These are phyloP conservation scores for Rhinichthys klamathensis DNA, from an alignment of 2,113 vertebrate genomes.

Conservation along the genomic window DNA sequence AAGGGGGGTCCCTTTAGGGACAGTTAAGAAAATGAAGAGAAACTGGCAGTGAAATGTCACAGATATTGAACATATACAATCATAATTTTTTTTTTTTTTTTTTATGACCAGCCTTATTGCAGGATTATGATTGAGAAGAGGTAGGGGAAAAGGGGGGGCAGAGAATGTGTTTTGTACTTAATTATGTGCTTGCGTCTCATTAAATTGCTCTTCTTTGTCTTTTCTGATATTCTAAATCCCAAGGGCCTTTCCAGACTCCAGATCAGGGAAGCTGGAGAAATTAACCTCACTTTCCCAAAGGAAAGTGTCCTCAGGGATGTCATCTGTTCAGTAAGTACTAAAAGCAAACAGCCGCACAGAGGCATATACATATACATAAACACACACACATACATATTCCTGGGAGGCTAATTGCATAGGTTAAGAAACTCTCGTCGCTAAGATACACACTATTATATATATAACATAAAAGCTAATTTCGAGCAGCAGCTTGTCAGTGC, in stretches of 20 bases:
- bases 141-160: conserved; percentile 19
- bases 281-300: conserved; percentile 66
- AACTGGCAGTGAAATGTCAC: conserved; percentile 8
- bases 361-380: conserved; percentile 28
- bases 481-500: not conserved
- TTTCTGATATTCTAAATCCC: conserved; percentile 57
- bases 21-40: conserved; percentile 43
- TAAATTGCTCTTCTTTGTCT: conserved; percentile 55
- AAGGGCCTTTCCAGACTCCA: conserved; percentile 58
- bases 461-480: not conserved
- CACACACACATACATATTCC: not conserved
- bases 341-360: conserved; percentile 24
- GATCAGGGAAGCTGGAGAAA: conserved; percentile 65
- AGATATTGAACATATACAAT: not conserved
- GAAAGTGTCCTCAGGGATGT: conserved; percentile 67
- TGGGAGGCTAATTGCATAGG: not conserved
- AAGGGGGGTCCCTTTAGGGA: conserved; percentile 37
- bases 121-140: conserved; percentile 7
- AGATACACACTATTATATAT: conserved; percentile 1
- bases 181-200: conserved; percentile 55
- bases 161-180: conserved; percentile 53
- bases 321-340: conserved; percentile 69
- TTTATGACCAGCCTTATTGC: not conserved
- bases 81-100: not conserved
- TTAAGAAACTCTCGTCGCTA: not conserved